Evolutionary conservation across 2,888 invertebrate species (phyloP), one percentile per base, ranked within the genome.

Genomic region (Drosophila emarginata): DNA sequence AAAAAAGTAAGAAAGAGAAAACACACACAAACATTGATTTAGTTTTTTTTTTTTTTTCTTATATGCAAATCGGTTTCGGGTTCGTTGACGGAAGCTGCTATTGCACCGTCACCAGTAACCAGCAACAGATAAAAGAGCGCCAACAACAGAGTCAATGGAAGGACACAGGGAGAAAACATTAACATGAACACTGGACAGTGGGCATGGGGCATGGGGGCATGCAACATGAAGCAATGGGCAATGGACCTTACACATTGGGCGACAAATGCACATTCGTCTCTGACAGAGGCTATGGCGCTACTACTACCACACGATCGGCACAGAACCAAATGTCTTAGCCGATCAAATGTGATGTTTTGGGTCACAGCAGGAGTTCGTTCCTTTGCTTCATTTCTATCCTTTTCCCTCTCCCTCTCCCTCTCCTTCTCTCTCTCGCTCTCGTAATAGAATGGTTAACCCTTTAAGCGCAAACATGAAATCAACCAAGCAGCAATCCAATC

Each of bases 51-150:
- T 26, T 26, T 26, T 26, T 26, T 32, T 32, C 9, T 63, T 69
- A 74, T 87, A 87, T 87, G 86, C 87, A 82, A 82, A 82, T 87
- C 80, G 82, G 73, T 79, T 78, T 54, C 56, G 69, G 85, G 85
- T 76, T 81, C 87, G 87, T 72, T 80, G 83, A 80, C 80, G 80
- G 80, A 79, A 86, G 80, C 80, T 86, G 80, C 80, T 74, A 85
- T 76, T 75, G 85, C 79, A 77, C 40, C 56, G 37, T n/a, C 54
- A 60, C 12, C 53, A 65, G 52, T 9, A 9, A 32, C 6, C 53
- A 65, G 52, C 23, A 52, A 53, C 61, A 59, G 68, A 80, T 21
- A 52, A 53, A 58, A 59, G 68, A 80, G 83, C 84, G 84, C 74
- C 70, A 83, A 78, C 63, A 76, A 57, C 32, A 37, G 54, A 45